A percentile compares a stretch with the other conserved stretches of the same genome.
These are phyloP conservation scores for Sapajus apella DNA, from an alignment of 2,113 vertebrate species.

Conservation along the genomic window DNA sequence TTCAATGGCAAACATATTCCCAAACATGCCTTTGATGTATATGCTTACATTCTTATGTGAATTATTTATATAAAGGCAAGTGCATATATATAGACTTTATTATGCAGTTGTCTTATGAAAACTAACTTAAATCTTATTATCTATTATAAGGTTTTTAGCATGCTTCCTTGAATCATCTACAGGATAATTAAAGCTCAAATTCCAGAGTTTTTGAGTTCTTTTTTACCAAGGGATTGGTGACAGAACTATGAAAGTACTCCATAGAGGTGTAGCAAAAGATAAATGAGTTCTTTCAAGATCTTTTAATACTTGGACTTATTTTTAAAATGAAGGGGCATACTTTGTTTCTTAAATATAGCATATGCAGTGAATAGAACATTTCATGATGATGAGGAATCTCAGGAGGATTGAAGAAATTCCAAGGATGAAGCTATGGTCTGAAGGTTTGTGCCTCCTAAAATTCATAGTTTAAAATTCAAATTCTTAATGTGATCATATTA, in stretches of 20 bases:
- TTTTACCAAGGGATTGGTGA: background rate
- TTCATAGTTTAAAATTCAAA: background rate
- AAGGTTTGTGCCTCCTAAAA: background rate
- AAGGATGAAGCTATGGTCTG: background rate
- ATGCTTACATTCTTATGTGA: background rate
- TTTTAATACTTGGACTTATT: slow-evolving; percentile 33
- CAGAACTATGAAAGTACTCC: background rate
- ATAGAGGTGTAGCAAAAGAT: background rate
- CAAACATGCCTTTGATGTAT: background rate
- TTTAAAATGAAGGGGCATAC: slow-evolving; percentile 11
- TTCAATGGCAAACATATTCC: background rate
- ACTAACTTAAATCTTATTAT: background rate
- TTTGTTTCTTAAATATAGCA: slow-evolving; percentile 35
- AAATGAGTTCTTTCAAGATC: slow-evolving; percentile 40
- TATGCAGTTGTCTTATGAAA: background rate
- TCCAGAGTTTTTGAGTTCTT: background rate
- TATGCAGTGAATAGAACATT: background rate
- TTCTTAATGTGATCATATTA: background rate
- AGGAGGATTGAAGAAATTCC: background rate
- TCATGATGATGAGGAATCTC: background rate
- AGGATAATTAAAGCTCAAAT: background rate
- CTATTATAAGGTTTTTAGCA: background rate
- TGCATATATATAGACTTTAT: background rate
- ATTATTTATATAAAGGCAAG: background rate
- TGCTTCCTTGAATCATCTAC: background rate